Percentiles rank a stretch among this genome's conserved stretches.
phyloP scores from a whole-genome alignment of 2,888 invertebrate genomes.

The Amphimallon solstitiale region DNA sequence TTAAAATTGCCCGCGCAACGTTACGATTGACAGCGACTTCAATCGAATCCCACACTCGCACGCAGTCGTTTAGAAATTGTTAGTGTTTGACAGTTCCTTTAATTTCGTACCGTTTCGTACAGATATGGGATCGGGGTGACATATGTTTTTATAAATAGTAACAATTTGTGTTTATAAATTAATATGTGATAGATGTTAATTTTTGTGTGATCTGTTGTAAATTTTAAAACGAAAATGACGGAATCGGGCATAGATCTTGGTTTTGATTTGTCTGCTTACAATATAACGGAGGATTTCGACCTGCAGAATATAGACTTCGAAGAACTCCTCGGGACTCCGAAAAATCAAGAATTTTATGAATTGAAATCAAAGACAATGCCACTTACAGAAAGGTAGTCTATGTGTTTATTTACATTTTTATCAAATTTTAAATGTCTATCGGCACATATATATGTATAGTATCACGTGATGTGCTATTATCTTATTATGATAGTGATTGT shows the following conservation, averaged over 20 bases:
- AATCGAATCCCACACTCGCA: not conserved
- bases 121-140: slow-evolving; percentile 17
- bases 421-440: not conserved
- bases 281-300: slow-evolving; percentile 63
- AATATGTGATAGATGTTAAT: slow-evolving; percentile 28
- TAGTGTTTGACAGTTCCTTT: slow-evolving; percentile 23
- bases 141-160: slow-evolving; percentile 35
- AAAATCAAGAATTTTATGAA: slow-evolving; percentile 72
- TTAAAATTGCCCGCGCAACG: slow-evolving; percentile 12
- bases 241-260: slow-evolving; percentile 75
- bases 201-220: slow-evolving; percentile 5
- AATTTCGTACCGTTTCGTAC: slow-evolving; percentile 13
- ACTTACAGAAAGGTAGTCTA: slow-evolving; percentile 69
- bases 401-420: not conserved
- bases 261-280: slow-evolving; percentile 69
- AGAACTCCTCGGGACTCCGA: slow-evolving; percentile 65
- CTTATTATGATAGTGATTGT: slow-evolving; percentile 10
- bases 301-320: slow-evolving; percentile 65
- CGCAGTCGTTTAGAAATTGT: slow-evolving; percentile 15
- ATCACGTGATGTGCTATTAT: slow-evolving; percentile 38
- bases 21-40: not conserved
- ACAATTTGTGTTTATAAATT: slow-evolving; percentile 25
- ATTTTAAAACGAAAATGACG: slow-evolving; percentile 59
- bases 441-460: not conserved
- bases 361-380: slow-evolving; percentile 70